These are phyloP conservation scores for Tupaia tana DNA, from an alignment of 2,113 vertebrate genomes.

Conservation along the genomic window DNA sequence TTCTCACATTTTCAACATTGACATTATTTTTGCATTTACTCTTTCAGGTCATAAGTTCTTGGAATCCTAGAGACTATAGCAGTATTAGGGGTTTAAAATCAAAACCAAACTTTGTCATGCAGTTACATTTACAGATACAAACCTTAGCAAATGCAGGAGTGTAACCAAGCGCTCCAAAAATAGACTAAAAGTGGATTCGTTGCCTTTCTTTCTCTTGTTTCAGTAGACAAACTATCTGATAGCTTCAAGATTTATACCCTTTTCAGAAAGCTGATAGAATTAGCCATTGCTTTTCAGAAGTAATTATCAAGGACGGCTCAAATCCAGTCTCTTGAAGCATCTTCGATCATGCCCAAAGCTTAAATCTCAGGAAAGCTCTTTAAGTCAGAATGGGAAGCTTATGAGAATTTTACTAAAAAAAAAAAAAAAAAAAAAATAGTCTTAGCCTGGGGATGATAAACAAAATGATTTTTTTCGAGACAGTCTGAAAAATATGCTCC, in stretches of 20 bases:
- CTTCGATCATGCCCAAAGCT: slow-evolving; percentile 56
- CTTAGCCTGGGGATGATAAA: slow-evolving; percentile 67
- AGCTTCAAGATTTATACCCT: slow-evolving; percentile 54
- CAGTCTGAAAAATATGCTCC: slow-evolving; percentile 60
- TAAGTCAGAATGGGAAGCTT: slow-evolving; percentile 67
- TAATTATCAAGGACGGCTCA: slow-evolving; percentile 58
- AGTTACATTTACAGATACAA: not conserved
- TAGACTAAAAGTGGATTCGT: not conserved
- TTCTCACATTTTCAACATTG: not conserved
- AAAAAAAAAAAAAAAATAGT: not conserved
- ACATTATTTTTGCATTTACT: not conserved
- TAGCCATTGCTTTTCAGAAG: slow-evolving; percentile 71
- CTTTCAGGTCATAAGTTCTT: not conserved
- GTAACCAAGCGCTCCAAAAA: not conserved
- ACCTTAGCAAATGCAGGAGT: not conserved
- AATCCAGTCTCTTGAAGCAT: slow-evolving; percentile 61
- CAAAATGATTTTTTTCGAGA: slow-evolving; percentile 65
- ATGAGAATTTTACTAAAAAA: slow-evolving; percentile 28
- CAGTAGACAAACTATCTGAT: slow-evolving; percentile 41
- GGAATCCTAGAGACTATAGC: not conserved
- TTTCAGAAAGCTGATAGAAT: slow-evolving; percentile 57
- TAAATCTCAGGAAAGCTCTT: slow-evolving; percentile 72
- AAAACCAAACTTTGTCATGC: not conserved
- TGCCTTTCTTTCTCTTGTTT: slow-evolving; percentile 48
- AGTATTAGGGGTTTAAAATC: not conserved